Evolutionary conservation across 1,140 invertebrate genomes (phyloP).

Genomic region (Leucophenga varia): DNA sequence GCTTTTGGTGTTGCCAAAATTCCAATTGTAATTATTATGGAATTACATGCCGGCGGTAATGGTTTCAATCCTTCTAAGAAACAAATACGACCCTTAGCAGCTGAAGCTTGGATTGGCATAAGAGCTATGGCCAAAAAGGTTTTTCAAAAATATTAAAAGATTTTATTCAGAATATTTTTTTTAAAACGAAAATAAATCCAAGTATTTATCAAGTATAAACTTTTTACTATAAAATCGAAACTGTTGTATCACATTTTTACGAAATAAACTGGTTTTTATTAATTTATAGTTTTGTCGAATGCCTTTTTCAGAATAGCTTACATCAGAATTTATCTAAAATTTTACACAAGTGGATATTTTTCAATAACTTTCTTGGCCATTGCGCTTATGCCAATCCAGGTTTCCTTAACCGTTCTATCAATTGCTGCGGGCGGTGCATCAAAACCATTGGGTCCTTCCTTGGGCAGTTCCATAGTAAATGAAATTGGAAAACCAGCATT

Average conservation of each 20-base stretch:
- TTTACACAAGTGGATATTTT: conserved; percentile 35
- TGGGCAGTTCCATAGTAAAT: conserved; percentile 71
- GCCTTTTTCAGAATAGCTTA: too few relatives aligned
- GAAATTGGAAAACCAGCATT: conserved; percentile 64
- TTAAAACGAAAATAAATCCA: too few relatives aligned
- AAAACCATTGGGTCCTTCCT: conserved; percentile 63
- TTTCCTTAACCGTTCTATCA: conserved; percentile 64
- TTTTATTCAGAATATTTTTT: too few relatives aligned
- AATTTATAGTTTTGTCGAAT: too few relatives aligned
- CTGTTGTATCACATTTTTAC: too few relatives aligned
- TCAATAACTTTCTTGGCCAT: conserved; percentile 37
- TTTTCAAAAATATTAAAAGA: conserved; percentile 40
- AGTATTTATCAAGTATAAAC: too few relatives aligned
- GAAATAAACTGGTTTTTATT: too few relatives aligned
- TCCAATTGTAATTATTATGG: conserved; percentile 69
- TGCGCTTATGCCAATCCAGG: conserved; percentile 63
- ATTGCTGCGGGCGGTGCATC: conserved; percentile 68
- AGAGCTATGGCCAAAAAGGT: conserved; percentile 48
- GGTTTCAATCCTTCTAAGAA: conserved; percentile 66
- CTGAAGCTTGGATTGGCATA: conserved; percentile 80
- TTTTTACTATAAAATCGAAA: too few relatives aligned
- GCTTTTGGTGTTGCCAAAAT: conserved; percentile 62
- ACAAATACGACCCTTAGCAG: conserved; percentile 62
- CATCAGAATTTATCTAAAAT: too few relatives aligned
- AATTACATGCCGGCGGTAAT: conserved; percentile 67